These are phyloP conservation scores for Anthoscopus minutus DNA, from an alignment of 2,113 vertebrate genomes.

Conservation along the genomic window DNA sequence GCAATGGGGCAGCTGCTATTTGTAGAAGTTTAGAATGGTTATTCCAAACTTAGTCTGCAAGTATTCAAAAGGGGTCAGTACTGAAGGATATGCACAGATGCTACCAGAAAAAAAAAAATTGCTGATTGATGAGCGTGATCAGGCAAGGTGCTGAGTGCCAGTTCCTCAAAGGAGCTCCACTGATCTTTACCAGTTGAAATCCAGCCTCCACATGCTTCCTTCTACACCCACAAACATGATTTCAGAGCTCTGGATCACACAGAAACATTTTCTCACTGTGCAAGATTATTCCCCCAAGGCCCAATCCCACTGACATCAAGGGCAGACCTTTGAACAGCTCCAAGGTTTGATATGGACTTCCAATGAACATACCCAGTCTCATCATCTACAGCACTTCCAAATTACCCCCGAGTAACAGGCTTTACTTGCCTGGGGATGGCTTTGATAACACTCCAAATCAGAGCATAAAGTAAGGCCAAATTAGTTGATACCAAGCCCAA, in stretches of 20 bases:
- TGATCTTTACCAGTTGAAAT: neutral
- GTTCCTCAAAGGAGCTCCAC: neutral
- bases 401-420: neutral
- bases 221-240: neutral
- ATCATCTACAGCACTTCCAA: neutral
- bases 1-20: conserved; percentile 31
- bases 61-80: neutral
- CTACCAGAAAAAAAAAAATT: neutral
- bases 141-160: conserved; percentile 36
- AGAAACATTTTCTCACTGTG: neutral
- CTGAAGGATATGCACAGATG: conserved; percentile 30
- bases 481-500: neutral
- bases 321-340: neutral
- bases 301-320: neutral
- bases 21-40: neutral
- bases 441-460: neutral
- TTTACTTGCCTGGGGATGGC: neutral
- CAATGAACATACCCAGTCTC: neutral
- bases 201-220: neutral
- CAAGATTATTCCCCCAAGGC: neutral
- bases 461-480: neutral
- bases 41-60: neutral
- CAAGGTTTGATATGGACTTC: neutral
- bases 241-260: neutral
- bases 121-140: neutral